Conservation (phyloP, 2,797 vertebrate genomes). For the Ptychadena robeensis region DNA sequence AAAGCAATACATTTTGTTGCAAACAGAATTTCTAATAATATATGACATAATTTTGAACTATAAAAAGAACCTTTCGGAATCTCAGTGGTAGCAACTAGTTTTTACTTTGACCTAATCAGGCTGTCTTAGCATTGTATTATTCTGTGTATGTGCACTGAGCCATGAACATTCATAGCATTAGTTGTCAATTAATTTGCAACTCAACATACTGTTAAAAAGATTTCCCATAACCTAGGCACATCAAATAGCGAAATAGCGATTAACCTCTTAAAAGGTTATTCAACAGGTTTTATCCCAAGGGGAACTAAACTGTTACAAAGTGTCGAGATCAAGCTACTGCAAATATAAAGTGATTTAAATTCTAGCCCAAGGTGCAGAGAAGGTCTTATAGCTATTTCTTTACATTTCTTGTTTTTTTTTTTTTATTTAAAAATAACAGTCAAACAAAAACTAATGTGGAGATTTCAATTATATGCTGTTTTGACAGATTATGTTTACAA, state of each 20-base stretch:
- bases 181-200: constrained; percentile 55
- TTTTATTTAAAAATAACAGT: constrained; percentile 17
- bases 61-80: not conserved
- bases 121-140: constrained; percentile 29
- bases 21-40: not conserved
- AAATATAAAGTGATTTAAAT: constrained; percentile 40
- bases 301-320: constrained; percentile 27
- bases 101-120: constrained; percentile 18
- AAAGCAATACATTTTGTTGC: not conserved
- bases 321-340: constrained; percentile 10
- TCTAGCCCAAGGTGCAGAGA: constrained; percentile 12
- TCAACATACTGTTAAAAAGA: constrained; percentile 39
- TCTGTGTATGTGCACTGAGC: constrained; percentile 17
- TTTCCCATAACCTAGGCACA: constrained; percentile 43
- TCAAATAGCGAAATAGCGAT: constrained; percentile 42
- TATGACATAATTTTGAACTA: not conserved
- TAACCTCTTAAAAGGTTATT: constrained; percentile 56
- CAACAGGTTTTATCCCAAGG: constrained; percentile 29
- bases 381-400: constrained; percentile 13
- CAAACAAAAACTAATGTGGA: constrained; percentile 1
- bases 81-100: not conserved
- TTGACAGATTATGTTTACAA: not conserved
- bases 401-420: not conserved
- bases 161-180: constrained; percentile 16
- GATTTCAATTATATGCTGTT: not conserved